Conservation (phyloP, 2,888 invertebrate species). For the Micoletzkya japonica region DNA sequence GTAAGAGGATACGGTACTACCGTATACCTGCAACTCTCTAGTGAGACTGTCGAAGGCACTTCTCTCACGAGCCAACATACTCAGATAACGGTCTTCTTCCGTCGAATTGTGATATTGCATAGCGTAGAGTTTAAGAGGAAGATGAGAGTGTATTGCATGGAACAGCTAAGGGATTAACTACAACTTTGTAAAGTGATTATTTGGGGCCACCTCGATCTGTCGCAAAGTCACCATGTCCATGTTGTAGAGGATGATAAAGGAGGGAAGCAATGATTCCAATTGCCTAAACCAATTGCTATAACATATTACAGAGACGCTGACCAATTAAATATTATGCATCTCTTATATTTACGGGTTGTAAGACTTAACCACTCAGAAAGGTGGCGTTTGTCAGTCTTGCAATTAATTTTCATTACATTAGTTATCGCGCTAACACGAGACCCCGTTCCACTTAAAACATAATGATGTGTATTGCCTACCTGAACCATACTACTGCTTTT, state of each 20-base stretch:
- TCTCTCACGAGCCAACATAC: slow-evolving; percentile 84
- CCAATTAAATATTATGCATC: too few species aligned
- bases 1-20: slow-evolving; percentile 68
- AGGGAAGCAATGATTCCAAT: slow-evolving; percentile 70
- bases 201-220: slow-evolving; percentile 77
- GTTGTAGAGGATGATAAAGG: slow-evolving; percentile 86
- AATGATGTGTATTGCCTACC: too few species aligned
- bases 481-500: too few species aligned
- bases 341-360: too few species aligned
- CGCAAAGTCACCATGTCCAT: slow-evolving; percentile 83
- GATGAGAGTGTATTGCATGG: slow-evolving; percentile 38
- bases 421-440: too few species aligned
- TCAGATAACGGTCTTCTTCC: slow-evolving; percentile 94
- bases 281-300: slow-evolving; percentile 29
- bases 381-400: too few species aligned
- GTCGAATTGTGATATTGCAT: slow-evolving; percentile 87
- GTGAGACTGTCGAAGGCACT: slow-evolving; percentile 84
- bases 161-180: not conserved
- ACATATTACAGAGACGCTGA: not conserved
- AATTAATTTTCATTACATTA: too few species aligned
- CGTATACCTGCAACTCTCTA: slow-evolving; percentile 80
- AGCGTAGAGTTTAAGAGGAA: slow-evolving; percentile 76
- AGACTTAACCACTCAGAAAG: too few species aligned
- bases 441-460: too few species aligned
- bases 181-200: not conserved